phyloP scores from a whole-genome alignment of 2,888 invertebrate species.

The Allolobophora icterica region DNA sequence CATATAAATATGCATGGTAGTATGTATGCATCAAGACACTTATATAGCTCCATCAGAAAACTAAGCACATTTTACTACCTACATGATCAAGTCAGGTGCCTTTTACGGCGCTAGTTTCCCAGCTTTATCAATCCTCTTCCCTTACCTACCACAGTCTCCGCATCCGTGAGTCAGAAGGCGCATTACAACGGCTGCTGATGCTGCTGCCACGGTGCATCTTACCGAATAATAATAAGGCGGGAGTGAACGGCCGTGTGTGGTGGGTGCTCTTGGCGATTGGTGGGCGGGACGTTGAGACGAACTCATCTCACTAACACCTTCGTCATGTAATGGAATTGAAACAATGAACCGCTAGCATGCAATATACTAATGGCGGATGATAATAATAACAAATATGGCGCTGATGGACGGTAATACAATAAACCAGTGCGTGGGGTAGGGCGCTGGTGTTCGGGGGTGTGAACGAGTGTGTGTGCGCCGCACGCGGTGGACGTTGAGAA shows the following conservation, averaged over 20 bases:
- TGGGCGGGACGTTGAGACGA: not conserved
- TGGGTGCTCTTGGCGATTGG: not conserved
- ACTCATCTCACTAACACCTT: constrained; percentile 17
- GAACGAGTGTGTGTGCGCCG: not conserved
- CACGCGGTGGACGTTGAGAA: not conserved
- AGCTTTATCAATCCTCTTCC: too few species aligned
- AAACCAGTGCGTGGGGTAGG: not conserved
- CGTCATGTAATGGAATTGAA: constrained; percentile 11
- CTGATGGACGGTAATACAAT: constrained; percentile 10
- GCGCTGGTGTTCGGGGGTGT: not conserved
- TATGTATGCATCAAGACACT: too few species aligned
- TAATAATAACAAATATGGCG: not conserved
- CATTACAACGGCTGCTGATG: too few species aligned
- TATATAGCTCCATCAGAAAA: too few species aligned
- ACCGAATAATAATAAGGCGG: too few species aligned
- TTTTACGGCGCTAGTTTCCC: too few species aligned
- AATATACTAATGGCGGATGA: not conserved
- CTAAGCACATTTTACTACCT: too few species aligned
- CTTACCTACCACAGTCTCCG: too few species aligned
- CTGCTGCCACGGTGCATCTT: too few species aligned
- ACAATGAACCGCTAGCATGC: not conserved
- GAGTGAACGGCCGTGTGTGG: not conserved
- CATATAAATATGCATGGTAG: too few species aligned
- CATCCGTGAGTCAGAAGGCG: too few species aligned
- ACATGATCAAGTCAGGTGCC: too few species aligned